These are phyloP conservation scores for Macroglossus sobrinus DNA, from an alignment of 2,113 vertebrate genomes.

Conservation along the genomic window DNA sequence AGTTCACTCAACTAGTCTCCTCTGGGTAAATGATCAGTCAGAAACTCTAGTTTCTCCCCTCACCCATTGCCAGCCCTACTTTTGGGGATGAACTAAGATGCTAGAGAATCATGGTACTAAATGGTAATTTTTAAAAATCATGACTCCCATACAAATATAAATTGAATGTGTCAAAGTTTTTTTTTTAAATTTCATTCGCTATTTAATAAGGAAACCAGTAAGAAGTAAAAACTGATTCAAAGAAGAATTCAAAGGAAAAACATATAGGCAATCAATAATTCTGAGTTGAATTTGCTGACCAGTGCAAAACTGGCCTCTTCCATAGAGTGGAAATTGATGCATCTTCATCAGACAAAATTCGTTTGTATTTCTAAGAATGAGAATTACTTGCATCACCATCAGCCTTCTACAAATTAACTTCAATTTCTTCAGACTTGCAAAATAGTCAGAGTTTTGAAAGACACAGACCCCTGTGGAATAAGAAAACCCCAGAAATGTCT, in stretches of 20 bases:
- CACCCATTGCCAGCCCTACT: neutral
- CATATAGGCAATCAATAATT: neutral
- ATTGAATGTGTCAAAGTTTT: neutral
- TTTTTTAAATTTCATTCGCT: neutral
- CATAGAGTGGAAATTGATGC: neutral
- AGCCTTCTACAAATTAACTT: neutral
- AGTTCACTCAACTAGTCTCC: neutral
- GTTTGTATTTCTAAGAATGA: neutral
- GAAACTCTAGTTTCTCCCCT: neutral
- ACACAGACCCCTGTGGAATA: neutral
- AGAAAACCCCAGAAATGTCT: neutral
- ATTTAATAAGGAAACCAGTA: neutral
- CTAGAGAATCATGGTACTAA: neutral
- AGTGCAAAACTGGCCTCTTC: neutral
- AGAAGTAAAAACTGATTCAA: neutral
- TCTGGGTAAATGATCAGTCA: neutral
- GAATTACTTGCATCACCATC: neutral
- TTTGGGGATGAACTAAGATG: neutral
- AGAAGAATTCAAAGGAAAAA: neutral
- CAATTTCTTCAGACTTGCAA: neutral
- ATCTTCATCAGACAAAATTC: neutral
- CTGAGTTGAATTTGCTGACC: neutral
- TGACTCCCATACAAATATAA: neutral
- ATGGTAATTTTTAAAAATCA: neutral
- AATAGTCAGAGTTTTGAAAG: neutral